Evolutionary conservation across 2,113 vertebrate species (phyloP).

Genomic region (Buteo buteo): DNA sequence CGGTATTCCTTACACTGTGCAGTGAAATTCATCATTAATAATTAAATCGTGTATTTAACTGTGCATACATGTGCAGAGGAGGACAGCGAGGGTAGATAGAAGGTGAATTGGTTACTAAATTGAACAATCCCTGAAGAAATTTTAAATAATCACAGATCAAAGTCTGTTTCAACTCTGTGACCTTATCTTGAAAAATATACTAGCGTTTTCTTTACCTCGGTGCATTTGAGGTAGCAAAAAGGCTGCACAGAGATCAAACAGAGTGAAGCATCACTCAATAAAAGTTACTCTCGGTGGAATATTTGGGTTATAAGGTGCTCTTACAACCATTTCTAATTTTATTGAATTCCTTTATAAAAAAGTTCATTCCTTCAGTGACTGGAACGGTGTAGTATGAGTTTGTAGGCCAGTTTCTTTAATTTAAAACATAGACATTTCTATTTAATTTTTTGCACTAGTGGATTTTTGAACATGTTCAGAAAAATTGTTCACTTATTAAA

Average conservation of each 20-base stretch:
- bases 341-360: background rate
- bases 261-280: constrained; percentile 42
- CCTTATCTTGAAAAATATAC: constrained; percentile 33
- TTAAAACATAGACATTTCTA: background rate
- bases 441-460: background rate
- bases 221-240: constrained; percentile 24
- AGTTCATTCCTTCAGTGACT: background rate
- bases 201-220: background rate
- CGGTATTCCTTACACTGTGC: background rate
- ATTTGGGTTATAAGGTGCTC: constrained; percentile 11
- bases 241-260: constrained; percentile 16
- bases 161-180: constrained; percentile 33
- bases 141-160: constrained; percentile 49
- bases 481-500: background rate
- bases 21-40: constrained; percentile 32
- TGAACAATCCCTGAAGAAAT: constrained; percentile 30
- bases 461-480: background rate
- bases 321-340: constrained; percentile 13
- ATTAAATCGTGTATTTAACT: background rate
- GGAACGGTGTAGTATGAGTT: background rate
- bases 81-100: background rate
- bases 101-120: background rate
- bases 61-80: background rate
- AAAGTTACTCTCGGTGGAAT: background rate
- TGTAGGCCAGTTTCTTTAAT: background rate